These are phyloP conservation scores for Lasioglossum pauxillum DNA, from an alignment of 2,888 invertebrate species.

Conservation along the genomic window DNA sequence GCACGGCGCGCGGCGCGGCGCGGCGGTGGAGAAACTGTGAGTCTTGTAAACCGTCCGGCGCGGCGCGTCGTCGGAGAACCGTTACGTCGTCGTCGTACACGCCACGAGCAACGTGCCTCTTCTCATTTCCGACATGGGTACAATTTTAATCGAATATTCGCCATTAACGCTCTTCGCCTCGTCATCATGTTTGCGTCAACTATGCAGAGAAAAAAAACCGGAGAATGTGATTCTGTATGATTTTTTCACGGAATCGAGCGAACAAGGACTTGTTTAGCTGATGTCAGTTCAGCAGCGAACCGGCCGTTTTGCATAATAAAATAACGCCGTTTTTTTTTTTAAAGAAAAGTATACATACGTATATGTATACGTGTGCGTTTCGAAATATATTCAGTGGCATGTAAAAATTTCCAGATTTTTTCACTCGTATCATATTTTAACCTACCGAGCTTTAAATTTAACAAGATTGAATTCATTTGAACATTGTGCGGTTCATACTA, in stretches of 20 bases:
- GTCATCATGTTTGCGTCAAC: conserved; percentile 1
- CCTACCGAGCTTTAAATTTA: no score
- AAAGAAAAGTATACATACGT: background rate
- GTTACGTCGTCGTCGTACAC: conserved; percentile 36
- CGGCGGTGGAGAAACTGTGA: conserved; percentile 24
- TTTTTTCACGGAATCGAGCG: background rate
- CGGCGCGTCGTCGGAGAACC: conserved; percentile 24
- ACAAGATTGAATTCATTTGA: no score
- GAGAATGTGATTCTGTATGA: background rate
- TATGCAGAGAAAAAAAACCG: background rate
- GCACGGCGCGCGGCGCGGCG: conserved; percentile 18
- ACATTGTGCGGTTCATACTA: no score
- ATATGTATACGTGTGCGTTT: background rate
- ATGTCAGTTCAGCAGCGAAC: background rate
- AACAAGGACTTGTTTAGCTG: background rate
- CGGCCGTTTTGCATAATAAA: background rate
- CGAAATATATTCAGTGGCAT: background rate
- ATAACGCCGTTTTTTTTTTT: background rate
- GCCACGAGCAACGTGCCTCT: conserved; percentile 30
- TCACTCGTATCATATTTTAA: background rate
- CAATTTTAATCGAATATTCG: conserved; percentile 4
- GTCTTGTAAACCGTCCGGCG: conserved; percentile 47
- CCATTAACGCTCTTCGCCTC: background rate
- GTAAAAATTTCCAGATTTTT: background rate
- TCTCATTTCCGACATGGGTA: conserved; percentile 9